These are phyloP conservation scores for Acromyrmex heyeri DNA, from an alignment of 1,140 invertebrate genomes.

Conservation along the genomic window DNA sequence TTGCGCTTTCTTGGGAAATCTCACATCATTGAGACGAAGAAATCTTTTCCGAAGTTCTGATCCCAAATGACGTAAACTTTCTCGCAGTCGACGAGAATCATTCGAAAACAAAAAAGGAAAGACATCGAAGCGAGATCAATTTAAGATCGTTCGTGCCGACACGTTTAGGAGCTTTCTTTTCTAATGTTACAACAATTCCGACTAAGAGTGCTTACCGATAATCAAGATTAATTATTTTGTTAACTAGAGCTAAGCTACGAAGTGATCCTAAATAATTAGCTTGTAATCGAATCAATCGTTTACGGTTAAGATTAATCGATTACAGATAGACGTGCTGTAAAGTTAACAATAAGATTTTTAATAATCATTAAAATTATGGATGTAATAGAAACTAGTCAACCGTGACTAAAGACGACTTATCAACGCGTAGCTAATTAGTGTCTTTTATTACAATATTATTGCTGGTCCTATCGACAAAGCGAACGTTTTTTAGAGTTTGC, in stretches of 20 bases:
- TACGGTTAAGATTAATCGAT: neutral
- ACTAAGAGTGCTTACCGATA: constrained; percentile 12
- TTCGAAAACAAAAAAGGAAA: neutral
- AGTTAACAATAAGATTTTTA: constrained; percentile 28
- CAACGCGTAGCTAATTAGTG: neutral
- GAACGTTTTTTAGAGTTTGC: neutral
- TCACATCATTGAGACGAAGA: neutral
- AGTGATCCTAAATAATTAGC: constrained; percentile 10
- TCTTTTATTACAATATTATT: neutral
- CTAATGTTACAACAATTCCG: neutral
- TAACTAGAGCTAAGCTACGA: constrained; percentile 2
- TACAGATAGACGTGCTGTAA: constrained; percentile 4
- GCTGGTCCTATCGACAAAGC: neutral
- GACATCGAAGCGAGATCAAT: constrained; percentile 4
- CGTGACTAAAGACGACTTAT: neutral
- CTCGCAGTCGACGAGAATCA: neutral
- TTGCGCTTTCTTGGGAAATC: neutral
- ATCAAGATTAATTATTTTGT: constrained; percentile 30
- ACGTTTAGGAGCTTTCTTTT: neutral
- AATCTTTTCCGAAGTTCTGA: neutral
- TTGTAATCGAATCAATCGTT: constrained; percentile 14
- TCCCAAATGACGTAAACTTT: neutral
- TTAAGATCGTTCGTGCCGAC: neutral
- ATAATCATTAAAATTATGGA: constrained; percentile 2
- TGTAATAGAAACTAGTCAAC: neutral